phyloP scores from a whole-genome alignment of 2,797 vertebrate species.

The Pyrocephalus nanus region DNA sequence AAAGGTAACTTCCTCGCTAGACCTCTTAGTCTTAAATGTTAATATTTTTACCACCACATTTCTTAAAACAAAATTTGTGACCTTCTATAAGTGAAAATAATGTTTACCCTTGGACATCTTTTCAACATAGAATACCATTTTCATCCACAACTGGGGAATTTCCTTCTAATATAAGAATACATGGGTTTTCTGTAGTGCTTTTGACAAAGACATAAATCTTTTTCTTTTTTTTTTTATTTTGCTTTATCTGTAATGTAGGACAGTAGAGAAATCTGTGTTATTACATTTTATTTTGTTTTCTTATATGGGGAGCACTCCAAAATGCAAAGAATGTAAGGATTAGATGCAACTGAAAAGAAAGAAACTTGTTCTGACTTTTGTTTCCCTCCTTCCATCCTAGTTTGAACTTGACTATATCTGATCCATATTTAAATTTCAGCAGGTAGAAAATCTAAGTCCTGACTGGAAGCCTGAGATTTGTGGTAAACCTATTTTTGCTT shows the following conservation, averaged over 20 bases:
- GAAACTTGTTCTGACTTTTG: not conserved
- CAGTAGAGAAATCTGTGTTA: not conserved
- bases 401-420: not conserved
- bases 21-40: not conserved
- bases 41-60: not conserved
- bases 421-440: not conserved
- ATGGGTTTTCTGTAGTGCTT: not conserved
- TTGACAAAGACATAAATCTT: not conserved
- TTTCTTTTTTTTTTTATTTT: rapidly evolving
- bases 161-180: not conserved
- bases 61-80: not conserved
- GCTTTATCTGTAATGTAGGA: not conserved
- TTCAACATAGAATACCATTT: not conserved
- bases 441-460: not conserved
- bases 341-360: not conserved
- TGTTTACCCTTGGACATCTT: not conserved
- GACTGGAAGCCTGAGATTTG: not conserved
- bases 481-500: not conserved
- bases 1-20: not conserved
- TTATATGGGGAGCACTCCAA: not conserved
- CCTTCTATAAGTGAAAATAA: not conserved
- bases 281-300: not conserved
- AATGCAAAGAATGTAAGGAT: not conserved
- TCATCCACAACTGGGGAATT: not conserved
- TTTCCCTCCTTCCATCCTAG: not conserved